Base-by-base conservation (phyloP, 2,797 vertebrate genomes). In the Hephaestus fuliginosus region DNA sequence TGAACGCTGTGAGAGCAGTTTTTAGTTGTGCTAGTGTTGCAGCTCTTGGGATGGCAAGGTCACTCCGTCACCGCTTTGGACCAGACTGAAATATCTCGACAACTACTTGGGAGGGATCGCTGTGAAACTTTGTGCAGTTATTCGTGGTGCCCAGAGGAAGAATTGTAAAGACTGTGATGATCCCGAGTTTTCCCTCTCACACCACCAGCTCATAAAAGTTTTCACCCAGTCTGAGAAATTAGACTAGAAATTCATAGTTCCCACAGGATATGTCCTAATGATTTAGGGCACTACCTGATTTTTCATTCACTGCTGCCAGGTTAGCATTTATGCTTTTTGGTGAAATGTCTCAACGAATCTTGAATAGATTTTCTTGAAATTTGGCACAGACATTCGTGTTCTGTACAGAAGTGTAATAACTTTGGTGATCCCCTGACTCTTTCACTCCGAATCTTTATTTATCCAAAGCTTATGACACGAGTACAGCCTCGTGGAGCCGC, bases 31-130 rank as follows among this genome's bases (percentile, higher is more conserved):
- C 52, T 48, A 13, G 8, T 2, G 2, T 25, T 2, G 2, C 44
- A 5, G 61, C 18, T 66, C 18, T 25, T 25, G 33, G 22, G 33
- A 76, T 10, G 56, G 3, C 53, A 55, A 77, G 74, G 51, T 78
- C 63, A 72, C 46, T 63, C 8, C 39, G 13, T 66, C 25, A 51
- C 5, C 11, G 36, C 53, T 51, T 68, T 25, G 12, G 25, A 41
- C 49, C 43, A 68, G 4, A 49, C 30, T 72, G n/a, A 69, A 36
- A 46, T 56, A 70, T 36, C 30, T 63, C 60, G 64, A 39, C 14
- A 70, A 46, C 22, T 66, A 39, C 52, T 22, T 25, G 25, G 0
- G 22, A 68, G 65, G 25, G 15, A 53, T 36, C 33, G 17, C 7
- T 41, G 5, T 55, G n/a, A 25, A 20, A 18, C 17, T 68, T 20